Evolutionary conservation across 2,888 invertebrate genomes (phyloP), one percentile per base, ranked within the genome.

Genomic region (Heteromurus nitidus): DNA sequence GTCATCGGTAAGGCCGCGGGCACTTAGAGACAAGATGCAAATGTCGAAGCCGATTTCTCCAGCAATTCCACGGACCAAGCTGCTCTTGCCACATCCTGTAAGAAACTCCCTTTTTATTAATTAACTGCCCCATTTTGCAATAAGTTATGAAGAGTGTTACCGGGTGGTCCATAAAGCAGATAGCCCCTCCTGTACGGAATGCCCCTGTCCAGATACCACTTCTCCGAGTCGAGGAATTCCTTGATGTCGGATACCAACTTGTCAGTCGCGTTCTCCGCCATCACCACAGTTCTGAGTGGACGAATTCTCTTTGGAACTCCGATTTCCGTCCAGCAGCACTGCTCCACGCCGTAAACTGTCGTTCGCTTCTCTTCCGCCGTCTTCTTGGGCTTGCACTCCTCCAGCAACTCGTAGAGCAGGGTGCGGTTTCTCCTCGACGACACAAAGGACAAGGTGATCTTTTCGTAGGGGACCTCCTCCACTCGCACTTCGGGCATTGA

Each of bases 161-260:
- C 84, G 9, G 84, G 70, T 30, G 84, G 84, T 22, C 84, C 84
- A 70, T 82, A 81, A 11, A 84, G 31, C 13, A 84, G 70, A 42
- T 84, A 84, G 1, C 82, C 81, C 22, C 84, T 28, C 5, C 84
- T 76, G 26, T 84, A 80, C n/a, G 84, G 84, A 31, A 84, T 84
- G 1, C 80, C 81, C 18, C 80, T 68, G 1, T 84, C 82, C 3
- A 64, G 7, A 28, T 84, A 84, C 82, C 83, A 84, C 30, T 69
- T 64, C n/a, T 68, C 36, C n/a, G 73, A 36, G 2, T 44, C 50
- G 53, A 75, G 18, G 60, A 80, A 84, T 2, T 64, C 75, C 3
- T 75, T 65, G 1, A 82, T 58, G 42, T 84, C 84, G 1, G 5
- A 20, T 42, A 80, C 1, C 24, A 84, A 20, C 22, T 50, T 68